These are phyloP conservation scores for Polydrusus pterygomalis DNA, from an alignment of 2,888 invertebrate genomes.

Conservation along the genomic window DNA sequence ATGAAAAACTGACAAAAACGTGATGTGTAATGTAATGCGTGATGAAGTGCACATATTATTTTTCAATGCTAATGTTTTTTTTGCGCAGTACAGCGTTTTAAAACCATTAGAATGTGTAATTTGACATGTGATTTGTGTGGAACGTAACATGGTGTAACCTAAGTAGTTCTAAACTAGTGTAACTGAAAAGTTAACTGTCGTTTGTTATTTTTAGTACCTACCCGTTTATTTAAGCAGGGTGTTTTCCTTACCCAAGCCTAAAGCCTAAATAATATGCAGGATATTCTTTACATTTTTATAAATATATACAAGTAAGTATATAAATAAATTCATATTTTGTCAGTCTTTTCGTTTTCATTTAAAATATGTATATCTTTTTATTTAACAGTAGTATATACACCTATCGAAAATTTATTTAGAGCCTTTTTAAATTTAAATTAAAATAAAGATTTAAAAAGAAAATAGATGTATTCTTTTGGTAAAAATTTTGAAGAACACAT, in stretches of 20 bases:
- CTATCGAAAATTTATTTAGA: conserved; percentile 29
- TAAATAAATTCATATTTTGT: conserved; percentile 54
- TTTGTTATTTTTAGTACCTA: conserved; percentile 52
- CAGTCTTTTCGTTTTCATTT: conserved; percentile 57
- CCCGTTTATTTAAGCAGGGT: conserved; percentile 53
- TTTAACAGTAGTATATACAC: conserved; percentile 33
- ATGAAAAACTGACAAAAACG: conserved; percentile 47
- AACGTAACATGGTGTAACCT: conserved; percentile 40
- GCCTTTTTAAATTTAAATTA: not conserved
- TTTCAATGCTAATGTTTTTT: conserved; percentile 29
- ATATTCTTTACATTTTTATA: conserved; percentile 47
- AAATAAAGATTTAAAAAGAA: conserved; percentile 17
- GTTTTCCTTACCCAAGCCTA: conserved; percentile 55
- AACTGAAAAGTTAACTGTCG: conserved; percentile 35
- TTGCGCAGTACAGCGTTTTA: conserved; percentile 1
- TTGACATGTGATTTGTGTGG: conserved; percentile 9
- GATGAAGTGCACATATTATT: conserved; percentile 26
- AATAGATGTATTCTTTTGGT: conserved; percentile 14
- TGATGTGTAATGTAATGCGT: conserved; percentile 17
- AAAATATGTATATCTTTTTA: conserved; percentile 48
- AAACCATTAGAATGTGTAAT: conserved; percentile 17
- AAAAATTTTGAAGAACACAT: conserved; percentile 22
- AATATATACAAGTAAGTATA: conserved; percentile 43
- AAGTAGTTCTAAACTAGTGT: conserved; percentile 35
- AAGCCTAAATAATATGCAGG: conserved; percentile 56